Evolutionary conservation across 2,888 invertebrate species (phyloP).

Genomic region (Allolobophora icterica): DNA sequence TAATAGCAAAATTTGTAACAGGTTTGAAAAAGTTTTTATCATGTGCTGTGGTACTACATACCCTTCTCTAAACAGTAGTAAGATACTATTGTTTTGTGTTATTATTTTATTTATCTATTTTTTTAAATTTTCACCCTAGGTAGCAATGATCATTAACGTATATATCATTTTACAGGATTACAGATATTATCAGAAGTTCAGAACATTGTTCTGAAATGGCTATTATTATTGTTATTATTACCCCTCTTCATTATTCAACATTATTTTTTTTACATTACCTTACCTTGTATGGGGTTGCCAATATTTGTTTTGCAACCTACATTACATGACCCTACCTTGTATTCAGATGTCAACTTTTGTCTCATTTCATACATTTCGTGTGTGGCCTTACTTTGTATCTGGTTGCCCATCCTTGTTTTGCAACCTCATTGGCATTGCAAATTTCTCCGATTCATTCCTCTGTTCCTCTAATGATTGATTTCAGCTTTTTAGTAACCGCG

Average conservation of each 20-base stretch:
- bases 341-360: not conserved
- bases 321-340: not conserved
- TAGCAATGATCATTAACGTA: no score
- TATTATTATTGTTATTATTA: no score
- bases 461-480: constrained; percentile 17
- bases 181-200: no score
- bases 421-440: not conserved
- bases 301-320: not conserved
- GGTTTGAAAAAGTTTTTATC: not conserved
- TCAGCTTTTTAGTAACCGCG: not conserved
- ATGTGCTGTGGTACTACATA: not conserved
- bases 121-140: no score
- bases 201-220: no score
- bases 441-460: not conserved
- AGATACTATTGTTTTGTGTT: not conserved
- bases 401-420: constrained; percentile 8
- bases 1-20: not conserved
- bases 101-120: not conserved
- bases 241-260: no score
- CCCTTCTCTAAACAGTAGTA: not conserved
- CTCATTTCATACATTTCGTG: not conserved
- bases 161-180: no score
- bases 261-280: no score
- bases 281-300: no score
- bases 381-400: not conserved